Base-by-base conservation (phyloP, 2,797 vertebrate species). In the Cirrhinus molitorella region DNA sequence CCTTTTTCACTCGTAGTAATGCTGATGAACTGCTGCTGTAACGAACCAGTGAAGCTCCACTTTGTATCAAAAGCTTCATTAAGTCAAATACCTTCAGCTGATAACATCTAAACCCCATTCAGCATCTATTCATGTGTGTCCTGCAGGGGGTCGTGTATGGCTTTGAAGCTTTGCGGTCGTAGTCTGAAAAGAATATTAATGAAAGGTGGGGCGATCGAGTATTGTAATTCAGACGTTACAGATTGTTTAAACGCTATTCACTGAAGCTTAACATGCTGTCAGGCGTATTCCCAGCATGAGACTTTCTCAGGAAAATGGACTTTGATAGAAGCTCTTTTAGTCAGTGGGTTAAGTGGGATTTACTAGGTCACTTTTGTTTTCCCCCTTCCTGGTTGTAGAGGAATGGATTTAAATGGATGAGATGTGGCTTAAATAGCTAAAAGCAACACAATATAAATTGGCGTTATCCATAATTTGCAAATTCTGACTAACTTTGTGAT, bases 251-350 rank as follows among this genome's bases (percentile, higher is more conserved):
- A 55, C 3, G n/a, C 81, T 21, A 16, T 53, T 83, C 59, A 31
- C 10, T 55, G 47, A 66, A 66, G 47, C 71, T 37, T 49, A 75
- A 53, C 55, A 37, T 65, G 55, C 43, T 25, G 57, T 63, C 57
- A 82, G 57, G 57, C 17, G 19, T 21, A 23, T 34, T 80, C 49
- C 23, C 63, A 68, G 49, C 7, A 8, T 80, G 78, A 68, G 49
- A 66, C 28, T 53, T 79, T 79, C 78, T 43, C 65, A 55, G 25
- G 49, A 68, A 25, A 68, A 21, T 28, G 34, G 34, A 67, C 77
- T 79, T 55, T 67, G 77, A 68, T 53, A 9, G 5, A 68, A 79
- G 73, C 72, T 57, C 8, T 43, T 75, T 57, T 59, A 68, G 77
- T 43, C n/a, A 19, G 34, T 43, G 12, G 21, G 37, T 61, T 45